Evolutionary conservation across 2,113 vertebrate species (phyloP), one percentile per base, ranked within the genome.

Genomic region (Xenopus borealis): DNA sequence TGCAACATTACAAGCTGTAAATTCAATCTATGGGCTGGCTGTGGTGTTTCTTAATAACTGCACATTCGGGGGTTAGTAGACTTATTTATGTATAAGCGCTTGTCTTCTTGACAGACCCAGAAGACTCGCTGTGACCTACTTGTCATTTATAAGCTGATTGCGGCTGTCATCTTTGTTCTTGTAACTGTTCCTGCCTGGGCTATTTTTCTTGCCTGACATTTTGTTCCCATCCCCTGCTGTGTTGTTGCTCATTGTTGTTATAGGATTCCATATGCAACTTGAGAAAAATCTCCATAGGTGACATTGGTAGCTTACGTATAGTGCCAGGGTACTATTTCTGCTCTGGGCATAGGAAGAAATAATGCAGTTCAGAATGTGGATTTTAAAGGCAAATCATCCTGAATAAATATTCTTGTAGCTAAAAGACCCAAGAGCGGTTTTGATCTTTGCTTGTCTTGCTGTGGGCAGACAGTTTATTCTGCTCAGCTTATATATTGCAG

Each of bases 51-150:
- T 40, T 6, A 40, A 40, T 40, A 40, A 40, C 33, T 40, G 33
- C 8, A 9, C 33, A 40, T 40, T 40, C 33, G 8, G 33, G 5
- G 33, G 33, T 40, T 40, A 40, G 8, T 40, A 40, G 33, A 40
- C 33, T 4, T 40, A 40, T 40, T 40, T 40, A 40, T 40, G 33
- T 40, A 40, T 40, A 40, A 40, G 33, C 33, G 33, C 33, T 40
- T 40, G 33, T 9, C 33, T 40, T 40, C 18, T 17, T 53, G 33
- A 17, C n/a, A 61, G 46, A 33, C 27, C 8, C 27, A 11, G 20
- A 52, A 27, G 50, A 17, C 19, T 57, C 40, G 55, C 30, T 19
- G 16, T 73, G 62, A 73, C 62, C 71, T 73, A 73, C 30, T 66
- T 72, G 61, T 64, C 59, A 65, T 65, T 65, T 66, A 8, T 27